phyloP scores from a whole-genome alignment of 2,888 invertebrate species.

The Boloria selene region DNA sequence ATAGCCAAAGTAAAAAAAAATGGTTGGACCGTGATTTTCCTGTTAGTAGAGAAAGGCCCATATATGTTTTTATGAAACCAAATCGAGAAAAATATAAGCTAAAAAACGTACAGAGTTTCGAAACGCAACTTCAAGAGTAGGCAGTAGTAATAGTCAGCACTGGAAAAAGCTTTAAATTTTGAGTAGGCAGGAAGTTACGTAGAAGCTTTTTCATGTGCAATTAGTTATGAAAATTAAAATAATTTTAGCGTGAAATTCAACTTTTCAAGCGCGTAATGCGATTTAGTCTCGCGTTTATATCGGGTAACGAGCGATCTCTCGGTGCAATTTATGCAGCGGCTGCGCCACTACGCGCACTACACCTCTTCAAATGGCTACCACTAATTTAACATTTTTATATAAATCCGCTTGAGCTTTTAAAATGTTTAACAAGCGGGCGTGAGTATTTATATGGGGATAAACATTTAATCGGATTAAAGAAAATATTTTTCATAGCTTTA shows the following conservation, averaged over 20 bases:
- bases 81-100: too few relatives aligned
- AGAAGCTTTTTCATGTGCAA: conserved; percentile 3
- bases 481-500: too few relatives aligned
- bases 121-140: too few relatives aligned
- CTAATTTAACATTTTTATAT: conserved; percentile 20
- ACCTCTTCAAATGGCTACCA: conserved; percentile 24
- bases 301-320: conserved; percentile 32
- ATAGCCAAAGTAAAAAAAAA: too few relatives aligned
- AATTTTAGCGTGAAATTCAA: conserved; percentile 18
- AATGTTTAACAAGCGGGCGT: conserved; percentile 5
- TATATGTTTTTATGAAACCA: too few relatives aligned
- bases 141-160: too few relatives aligned
- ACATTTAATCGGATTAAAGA: background rate
- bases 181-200: too few relatives aligned
- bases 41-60: too few relatives aligned
- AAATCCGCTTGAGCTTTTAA: conserved; percentile 4
- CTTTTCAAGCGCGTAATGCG: conserved; percentile 15
- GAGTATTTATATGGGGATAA: background rate
- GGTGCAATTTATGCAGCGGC: conserved; percentile 26
- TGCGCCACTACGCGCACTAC: conserved; percentile 10
- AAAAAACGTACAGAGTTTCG: too few relatives aligned
- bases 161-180: conserved; percentile 2
- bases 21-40: too few relatives aligned
- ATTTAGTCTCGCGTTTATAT: conserved; percentile 24
- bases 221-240: conserved; percentile 16